These are phyloP conservation scores for Chlorospingus semifuscus DNA, from an alignment of 2,797 vertebrate genomes.

Conservation along the genomic window DNA sequence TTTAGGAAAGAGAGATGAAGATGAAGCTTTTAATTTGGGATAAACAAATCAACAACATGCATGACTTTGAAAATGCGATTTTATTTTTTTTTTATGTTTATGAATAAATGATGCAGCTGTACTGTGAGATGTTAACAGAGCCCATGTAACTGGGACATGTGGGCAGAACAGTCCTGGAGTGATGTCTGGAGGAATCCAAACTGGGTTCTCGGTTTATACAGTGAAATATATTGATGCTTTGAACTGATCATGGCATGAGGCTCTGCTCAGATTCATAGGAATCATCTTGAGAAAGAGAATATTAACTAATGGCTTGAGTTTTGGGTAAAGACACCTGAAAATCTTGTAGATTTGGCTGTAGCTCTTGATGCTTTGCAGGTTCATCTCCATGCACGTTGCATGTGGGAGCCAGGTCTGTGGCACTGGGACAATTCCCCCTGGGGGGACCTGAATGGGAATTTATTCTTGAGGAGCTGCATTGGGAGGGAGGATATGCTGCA, in stretches of 20 bases:
- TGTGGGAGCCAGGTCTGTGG: not conserved
- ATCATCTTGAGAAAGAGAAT: not conserved
- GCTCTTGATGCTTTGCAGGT: not conserved
- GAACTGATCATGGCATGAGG: accelerated
- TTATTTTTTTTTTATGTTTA: not conserved
- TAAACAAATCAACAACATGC: not conserved
- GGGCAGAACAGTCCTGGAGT: not conserved
- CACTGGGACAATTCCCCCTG: accelerated
- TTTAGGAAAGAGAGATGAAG: not conserved
- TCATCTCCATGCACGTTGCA: accelerated
- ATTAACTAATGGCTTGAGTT: not conserved
- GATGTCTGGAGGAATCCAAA: not conserved
- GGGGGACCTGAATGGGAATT: not conserved
- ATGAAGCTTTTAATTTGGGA: not conserved
- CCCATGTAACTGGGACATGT: accelerated
- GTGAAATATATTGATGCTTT: not conserved
- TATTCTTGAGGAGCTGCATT: not conserved
- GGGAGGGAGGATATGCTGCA: not conserved
- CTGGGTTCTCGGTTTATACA: not conserved
- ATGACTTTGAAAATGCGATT: not conserved
- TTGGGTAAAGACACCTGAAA: not conserved
- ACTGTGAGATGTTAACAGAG: not conserved
- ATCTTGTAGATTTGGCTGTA: not conserved
- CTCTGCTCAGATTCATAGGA: not conserved
- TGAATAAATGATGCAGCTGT: not conserved